These are phyloP conservation scores for Lasiommata megera DNA, from an alignment of 2,888 invertebrate species.

Conservation along the genomic window DNA sequence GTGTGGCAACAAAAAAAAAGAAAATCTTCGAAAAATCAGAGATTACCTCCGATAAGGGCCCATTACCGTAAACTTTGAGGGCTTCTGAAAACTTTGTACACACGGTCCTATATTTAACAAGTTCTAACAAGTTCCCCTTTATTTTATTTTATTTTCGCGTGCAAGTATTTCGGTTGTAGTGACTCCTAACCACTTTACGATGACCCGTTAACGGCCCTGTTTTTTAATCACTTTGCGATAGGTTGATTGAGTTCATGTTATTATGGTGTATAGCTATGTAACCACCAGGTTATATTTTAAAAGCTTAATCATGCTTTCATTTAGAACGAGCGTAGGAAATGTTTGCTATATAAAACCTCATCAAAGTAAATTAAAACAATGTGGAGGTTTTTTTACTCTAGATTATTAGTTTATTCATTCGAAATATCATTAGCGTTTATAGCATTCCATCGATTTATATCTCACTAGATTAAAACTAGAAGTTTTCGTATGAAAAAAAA, in stretches of 20 bases:
- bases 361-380: background rate
- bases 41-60: slow-evolving; percentile 66
- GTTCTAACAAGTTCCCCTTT: slow-evolving; percentile 48
- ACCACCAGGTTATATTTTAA: background rate
- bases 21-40: slow-evolving; percentile 61
- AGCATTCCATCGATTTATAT: no score
- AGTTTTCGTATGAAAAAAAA: no score
- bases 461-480: no score
- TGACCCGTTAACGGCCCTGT: slow-evolving; percentile 6
- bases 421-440: no score
- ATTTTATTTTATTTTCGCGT: slow-evolving; percentile 59
- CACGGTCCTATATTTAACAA: slow-evolving; percentile 51
- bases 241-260: slow-evolving; percentile 6
- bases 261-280: background rate
- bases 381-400: background rate
- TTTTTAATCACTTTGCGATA: slow-evolving; percentile 17
- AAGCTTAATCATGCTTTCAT: slow-evolving; percentile 4
- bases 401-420: no score
- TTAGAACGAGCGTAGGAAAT: background rate
- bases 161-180: slow-evolving; percentile 43
- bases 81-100: slow-evolving; percentile 61
- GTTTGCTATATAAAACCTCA: background rate
- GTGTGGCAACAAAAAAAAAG: slow-evolving; percentile 68
- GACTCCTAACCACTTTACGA: slow-evolving; percentile 15
- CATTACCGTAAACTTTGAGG: slow-evolving; percentile 66